A percentile compares a stretch with the other conserved stretches of the same genome.
Evolutionary conservation across 2,113 vertebrate genomes (phyloP).

Genomic region (Lepidothrix coronata): DNA sequence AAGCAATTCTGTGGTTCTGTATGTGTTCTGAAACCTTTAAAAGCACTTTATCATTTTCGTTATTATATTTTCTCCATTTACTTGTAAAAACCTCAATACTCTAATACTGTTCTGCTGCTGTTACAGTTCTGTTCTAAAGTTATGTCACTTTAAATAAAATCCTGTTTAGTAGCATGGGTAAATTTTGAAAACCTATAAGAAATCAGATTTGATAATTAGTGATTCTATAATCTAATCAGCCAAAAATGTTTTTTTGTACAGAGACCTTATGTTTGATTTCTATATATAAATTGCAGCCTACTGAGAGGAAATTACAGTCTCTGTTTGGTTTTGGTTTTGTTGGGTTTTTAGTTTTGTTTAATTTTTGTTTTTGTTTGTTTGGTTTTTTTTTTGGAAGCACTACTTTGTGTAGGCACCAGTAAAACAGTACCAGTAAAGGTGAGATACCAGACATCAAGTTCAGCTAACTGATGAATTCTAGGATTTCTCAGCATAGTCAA

Average conservation of each 20-base stretch:
- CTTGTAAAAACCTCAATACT: not conserved
- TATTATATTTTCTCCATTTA: not conserved
- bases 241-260: not conserved
- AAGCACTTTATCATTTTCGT: not conserved
- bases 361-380: not conserved
- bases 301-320: not conserved
- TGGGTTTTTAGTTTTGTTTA: not conserved
- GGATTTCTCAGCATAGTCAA: not conserved
- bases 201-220: not conserved
- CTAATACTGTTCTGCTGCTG: not conserved
- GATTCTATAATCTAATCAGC: not conserved
- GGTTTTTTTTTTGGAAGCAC: not conserved
- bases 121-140: not conserved
- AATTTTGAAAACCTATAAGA: not conserved
- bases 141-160: not conserved
- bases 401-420: not conserved
- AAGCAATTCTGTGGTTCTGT: not conserved
- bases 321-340: not conserved
- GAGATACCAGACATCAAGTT: not conserved
- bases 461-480: not conserved
- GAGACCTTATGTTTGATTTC: not conserved
- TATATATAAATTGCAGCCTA: not conserved
- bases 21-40: not conserved
- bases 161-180: not conserved
- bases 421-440: not conserved